Conservation (phyloP, 2,113 vertebrate species). For the Etia nguti region DNA sequence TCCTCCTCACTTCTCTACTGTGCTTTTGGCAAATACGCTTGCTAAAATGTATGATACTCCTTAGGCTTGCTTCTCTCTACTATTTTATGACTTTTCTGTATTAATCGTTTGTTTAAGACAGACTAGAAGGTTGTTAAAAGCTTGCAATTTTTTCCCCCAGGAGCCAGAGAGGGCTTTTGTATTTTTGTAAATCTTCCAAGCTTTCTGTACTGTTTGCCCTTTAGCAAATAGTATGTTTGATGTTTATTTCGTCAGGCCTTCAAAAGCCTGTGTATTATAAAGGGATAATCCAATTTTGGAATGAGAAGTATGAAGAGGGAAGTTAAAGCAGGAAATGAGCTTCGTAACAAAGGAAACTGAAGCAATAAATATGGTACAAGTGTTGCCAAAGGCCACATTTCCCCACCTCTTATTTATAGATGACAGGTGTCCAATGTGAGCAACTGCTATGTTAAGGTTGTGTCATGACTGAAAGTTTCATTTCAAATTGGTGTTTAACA, state of each 20-base stretch:
- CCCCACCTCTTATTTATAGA: neutral
- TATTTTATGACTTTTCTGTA: neutral
- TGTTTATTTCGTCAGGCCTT: conserved; percentile 38
- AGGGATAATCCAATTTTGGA: conserved; percentile 27
- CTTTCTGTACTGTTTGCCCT: neutral
- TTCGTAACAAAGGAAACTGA: neutral
- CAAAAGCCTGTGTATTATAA: conserved; percentile 11
- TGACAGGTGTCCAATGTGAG: neutral
- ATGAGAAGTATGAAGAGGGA: neutral
- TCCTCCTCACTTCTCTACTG: neutral
- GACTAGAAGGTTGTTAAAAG: neutral
- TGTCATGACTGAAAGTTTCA: neutral
- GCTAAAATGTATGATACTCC: neutral
- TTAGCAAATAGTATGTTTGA: conserved; percentile 15
- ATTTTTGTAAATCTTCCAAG: conserved; percentile 6
- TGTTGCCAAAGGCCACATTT: neutral
- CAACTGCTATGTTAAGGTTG: neutral
- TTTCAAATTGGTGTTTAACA: neutral
- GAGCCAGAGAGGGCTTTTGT: neutral
- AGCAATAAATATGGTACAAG: neutral
- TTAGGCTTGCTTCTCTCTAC: neutral
- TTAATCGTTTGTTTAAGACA: neutral
- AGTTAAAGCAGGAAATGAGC: neutral
- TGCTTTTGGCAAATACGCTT: neutral
- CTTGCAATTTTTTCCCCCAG: neutral